Evolutionary conservation across 2,113 vertebrate genomes (phyloP), one percentile per base, ranked within the genome.

Genomic region (Tinamus guttatus): DNA sequence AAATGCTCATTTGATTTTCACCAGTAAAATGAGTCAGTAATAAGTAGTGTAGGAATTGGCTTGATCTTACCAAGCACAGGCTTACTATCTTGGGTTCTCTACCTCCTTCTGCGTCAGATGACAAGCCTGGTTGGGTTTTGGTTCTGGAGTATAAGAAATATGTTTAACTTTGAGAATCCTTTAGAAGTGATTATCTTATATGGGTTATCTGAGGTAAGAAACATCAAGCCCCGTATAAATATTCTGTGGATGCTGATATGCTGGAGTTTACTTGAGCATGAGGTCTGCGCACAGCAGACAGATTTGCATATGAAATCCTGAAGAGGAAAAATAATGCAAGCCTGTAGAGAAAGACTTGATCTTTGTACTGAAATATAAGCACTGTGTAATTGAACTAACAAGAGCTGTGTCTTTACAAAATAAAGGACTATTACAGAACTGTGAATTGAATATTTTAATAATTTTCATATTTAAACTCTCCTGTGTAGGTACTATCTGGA

Each of bases 401-500:
- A 27, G 81, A 54, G 7, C 16, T 56, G 25, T 75, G 30, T 81
- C 52, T 63, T 86, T 88, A 69, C 6, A 41, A 90, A 93, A 59
- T 21, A 9, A 2, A 12, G 16, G 13, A 21, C 13, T 81, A 11
- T 69, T 41, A 34, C 21, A 63, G 54, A 81, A 30, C 54, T 84
- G 16, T 54, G 43, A 76, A 38, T 54, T 59, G 11, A 58, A 32
- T 43, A n/a, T 41, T 45, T 70, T 47, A 81, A 47, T 65, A 22
- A 81, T 73, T 54, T 36, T 28, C 43, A 1, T 68, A 11, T 85
- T 54, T 90, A 34, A 41, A 9, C 73, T 96, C 30, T 77, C 19
- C 4, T 68, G 8, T 78, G 78, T 89, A 98, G 98, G 98, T 28
- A 97, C 98, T 45, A 30, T 99, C 59, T 99, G 99, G 99, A 99